A percentile compares a stretch with the other conserved stretches of the same genome.
phyloP scores from a whole-genome alignment of 2,113 vertebrate genomes.

The Hydrolagus affinis region DNA sequence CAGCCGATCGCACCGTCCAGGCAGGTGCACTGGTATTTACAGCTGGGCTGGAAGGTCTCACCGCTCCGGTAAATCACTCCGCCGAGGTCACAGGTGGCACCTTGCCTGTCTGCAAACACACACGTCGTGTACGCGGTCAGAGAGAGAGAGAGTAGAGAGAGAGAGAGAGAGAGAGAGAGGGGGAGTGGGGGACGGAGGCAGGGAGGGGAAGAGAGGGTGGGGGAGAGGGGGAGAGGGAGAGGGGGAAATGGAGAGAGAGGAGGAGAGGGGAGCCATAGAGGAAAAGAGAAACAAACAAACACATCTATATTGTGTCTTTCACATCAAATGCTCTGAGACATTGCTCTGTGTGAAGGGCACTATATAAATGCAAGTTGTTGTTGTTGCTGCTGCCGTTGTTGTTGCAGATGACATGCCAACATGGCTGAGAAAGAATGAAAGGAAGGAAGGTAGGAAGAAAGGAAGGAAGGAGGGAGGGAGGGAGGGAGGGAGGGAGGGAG shows the following conservation, averaged over 20 bases:
- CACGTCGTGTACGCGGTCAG: background rate
- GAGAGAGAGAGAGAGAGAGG: background rate
- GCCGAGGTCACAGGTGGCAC: constrained; percentile 56
- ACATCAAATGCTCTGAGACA: background rate
- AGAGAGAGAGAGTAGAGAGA: background rate
- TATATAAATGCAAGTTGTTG: too few species aligned
- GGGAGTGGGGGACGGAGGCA: background rate
- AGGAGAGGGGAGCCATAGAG: background rate
- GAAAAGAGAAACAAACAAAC: background rate
- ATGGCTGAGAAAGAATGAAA: background rate
- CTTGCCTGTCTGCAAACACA: constrained; percentile 50
- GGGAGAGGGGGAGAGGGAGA: background rate
- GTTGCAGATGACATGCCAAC: background rate
- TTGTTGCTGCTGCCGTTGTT: background rate
- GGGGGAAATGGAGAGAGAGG: accelerated
- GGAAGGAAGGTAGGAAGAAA: too few species aligned
- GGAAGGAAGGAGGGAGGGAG: too few species aligned
- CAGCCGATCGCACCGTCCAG: constrained; percentile 65
- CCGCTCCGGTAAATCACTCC: constrained; percentile 60
- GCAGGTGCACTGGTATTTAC: constrained; percentile 65
- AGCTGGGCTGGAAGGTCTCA: constrained; percentile 65
- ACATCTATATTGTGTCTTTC: too few species aligned
- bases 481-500: background rate
- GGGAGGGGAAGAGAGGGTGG: background rate
- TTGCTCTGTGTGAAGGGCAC: too few species aligned